phyloP scores from a whole-genome alignment of 2,113 vertebrate species.

The Neotragus pygmaeus region DNA sequence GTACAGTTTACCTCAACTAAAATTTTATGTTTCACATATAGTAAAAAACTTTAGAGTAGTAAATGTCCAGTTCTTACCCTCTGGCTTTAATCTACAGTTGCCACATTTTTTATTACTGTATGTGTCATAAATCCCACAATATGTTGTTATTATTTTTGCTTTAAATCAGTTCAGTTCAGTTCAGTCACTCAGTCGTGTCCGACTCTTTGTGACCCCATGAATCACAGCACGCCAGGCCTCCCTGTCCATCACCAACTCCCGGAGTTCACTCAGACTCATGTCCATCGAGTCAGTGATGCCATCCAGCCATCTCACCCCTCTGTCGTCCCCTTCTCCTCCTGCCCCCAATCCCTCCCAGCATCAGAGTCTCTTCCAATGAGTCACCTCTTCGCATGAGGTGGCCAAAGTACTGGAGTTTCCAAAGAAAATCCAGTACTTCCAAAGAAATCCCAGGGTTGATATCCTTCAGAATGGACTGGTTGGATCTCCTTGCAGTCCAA shows the following conservation, averaged over 20 bases:
- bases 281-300: too few relatives aligned
- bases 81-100: neutral
- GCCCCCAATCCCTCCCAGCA: too few relatives aligned
- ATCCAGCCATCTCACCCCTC: too few relatives aligned
- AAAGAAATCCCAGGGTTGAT: too few relatives aligned
- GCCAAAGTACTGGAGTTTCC: too few relatives aligned
- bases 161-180: neutral
- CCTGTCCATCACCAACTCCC: too few relatives aligned
- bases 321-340: too few relatives aligned
- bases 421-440: too few relatives aligned
- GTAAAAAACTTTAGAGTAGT: neutral
- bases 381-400: accelerated
- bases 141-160: neutral
- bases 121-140: neutral
- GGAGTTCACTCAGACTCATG: too few relatives aligned
- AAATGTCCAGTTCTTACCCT: neutral
- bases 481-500: too few relatives aligned
- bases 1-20: neutral
- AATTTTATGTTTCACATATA: neutral
- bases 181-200: accelerated
- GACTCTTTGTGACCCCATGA: accelerated
- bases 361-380: too few relatives aligned
- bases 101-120: neutral
- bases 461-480: too few relatives aligned
- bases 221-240: accelerated